phyloP scores from a whole-genome alignment of 2,888 invertebrate species.

The Pherbina coryleti region DNA sequence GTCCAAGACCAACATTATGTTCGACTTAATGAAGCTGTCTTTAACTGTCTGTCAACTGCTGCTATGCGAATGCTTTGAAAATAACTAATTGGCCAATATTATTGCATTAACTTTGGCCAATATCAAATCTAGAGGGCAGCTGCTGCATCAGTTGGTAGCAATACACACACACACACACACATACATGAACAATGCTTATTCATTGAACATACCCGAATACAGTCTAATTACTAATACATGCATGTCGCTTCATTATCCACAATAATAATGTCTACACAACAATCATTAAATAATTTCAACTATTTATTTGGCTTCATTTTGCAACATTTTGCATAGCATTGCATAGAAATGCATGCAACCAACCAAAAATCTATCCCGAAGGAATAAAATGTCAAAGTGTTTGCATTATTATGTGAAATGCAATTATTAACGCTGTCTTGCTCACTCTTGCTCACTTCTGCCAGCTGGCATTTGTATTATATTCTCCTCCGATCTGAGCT shows the following conservation, averaged over 20 bases:
- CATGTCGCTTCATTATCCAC: slow-evolving; percentile 16
- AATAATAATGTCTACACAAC: slow-evolving; percentile 20
- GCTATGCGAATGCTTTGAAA: slow-evolving; percentile 21
- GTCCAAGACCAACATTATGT: neutral
- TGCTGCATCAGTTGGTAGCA: neutral
- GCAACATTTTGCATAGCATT: neutral
- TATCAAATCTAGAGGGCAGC: slow-evolving; percentile 12
- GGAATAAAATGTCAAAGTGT: slow-evolving; percentile 49
- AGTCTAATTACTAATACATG: neutral
- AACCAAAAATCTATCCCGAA: slow-evolving; percentile 43
- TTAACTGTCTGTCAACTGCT: neutral
- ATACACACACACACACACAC: neutral
- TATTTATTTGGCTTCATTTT: neutral
- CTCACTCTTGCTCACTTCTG: neutral
- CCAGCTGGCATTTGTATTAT: no score
- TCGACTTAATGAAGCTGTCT: slow-evolving; percentile 7
- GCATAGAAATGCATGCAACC: neutral
- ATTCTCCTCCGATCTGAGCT: no score
- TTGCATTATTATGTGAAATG: slow-evolving; percentile 41
- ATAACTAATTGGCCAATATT: slow-evolving; percentile 32
- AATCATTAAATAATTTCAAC: slow-evolving; percentile 17
- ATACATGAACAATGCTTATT: neutral
- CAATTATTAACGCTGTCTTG: slow-evolving; percentile 26
- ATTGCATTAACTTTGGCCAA: slow-evolving; percentile 26
- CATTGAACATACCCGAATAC: neutral